Percentiles rank a stretch among this genome's conserved stretches.
Conservation (phyloP, 2,797 vertebrate genomes). For the Syncerus caffer region DNA sequence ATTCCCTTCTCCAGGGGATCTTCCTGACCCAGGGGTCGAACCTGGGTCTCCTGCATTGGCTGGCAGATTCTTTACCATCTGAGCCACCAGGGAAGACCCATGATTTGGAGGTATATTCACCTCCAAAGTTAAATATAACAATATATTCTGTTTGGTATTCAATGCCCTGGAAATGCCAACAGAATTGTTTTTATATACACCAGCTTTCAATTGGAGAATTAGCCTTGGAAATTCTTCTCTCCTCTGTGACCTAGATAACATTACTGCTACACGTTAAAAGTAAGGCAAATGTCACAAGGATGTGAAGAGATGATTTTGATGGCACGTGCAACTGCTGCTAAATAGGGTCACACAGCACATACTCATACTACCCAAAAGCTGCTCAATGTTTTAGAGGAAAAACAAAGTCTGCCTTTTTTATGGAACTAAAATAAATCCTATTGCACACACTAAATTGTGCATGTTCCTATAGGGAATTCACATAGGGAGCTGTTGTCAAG, state of each 20-base stretch:
- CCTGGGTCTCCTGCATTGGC: not conserved
- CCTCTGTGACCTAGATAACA: slow-evolving; percentile 52
- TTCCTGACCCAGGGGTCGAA: not conserved
- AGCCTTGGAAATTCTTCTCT: slow-evolving; percentile 35
- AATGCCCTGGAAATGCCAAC: slow-evolving; percentile 48
- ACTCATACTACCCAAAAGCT: not conserved
- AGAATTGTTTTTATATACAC: not conserved
- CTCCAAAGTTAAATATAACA: slow-evolving; percentile 43
- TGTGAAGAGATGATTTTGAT: slow-evolving; percentile 3
- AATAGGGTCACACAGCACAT: not conserved
- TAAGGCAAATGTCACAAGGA: slow-evolving; percentile 34
- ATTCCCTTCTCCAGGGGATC: not conserved
- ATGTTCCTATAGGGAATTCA: not conserved
- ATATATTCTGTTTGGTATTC: not conserved
- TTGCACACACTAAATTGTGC: not conserved
- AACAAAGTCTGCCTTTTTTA: not conserved
- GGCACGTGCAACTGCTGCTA: not conserved
- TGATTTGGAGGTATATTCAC: not conserved
- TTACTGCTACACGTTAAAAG: slow-evolving; percentile 63
- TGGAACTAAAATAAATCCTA: not conserved
- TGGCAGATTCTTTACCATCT: not conserved
- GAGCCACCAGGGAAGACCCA: not conserved
- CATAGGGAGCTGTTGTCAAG: not conserved
- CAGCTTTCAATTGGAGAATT: slow-evolving; percentile 42
- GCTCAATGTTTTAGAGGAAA: not conserved